A percentile compares a stretch with the other conserved stretches of the same genome.
These are phyloP conservation scores for Scaptomyza cyrtandrae DNA, from an alignment of 2,888 invertebrate genomes.

Conservation along the genomic window DNA sequence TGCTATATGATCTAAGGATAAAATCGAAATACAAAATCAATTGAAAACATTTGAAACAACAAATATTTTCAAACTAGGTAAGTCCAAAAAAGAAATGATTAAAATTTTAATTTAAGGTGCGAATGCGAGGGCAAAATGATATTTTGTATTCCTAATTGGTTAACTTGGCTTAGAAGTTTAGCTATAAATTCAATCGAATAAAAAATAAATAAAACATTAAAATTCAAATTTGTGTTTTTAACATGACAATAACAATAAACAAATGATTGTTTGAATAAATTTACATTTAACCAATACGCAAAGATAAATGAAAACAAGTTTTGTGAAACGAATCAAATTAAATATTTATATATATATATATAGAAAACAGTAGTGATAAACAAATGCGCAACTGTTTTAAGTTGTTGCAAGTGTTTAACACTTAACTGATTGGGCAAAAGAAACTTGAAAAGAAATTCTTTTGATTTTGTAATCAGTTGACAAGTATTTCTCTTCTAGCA, in stretches of 20 bases:
- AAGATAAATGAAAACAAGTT: slow-evolving; percentile 15
- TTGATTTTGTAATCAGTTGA: background rate
- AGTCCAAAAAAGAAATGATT: too few relatives aligned
- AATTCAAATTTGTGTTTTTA: too few relatives aligned
- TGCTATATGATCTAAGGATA: slow-evolving; percentile 47
- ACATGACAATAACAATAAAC: slow-evolving; percentile 13
- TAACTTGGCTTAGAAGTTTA: too few relatives aligned
- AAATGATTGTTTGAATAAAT: slow-evolving; percentile 13
- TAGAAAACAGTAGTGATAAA: background rate
- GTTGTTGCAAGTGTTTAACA: background rate
- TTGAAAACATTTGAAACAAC: slow-evolving; percentile 36
- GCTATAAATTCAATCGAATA: too few relatives aligned
- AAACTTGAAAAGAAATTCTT: background rate
- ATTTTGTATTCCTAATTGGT: too few relatives aligned
- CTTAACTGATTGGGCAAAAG: background rate
- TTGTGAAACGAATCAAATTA: background rate
- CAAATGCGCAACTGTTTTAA: slow-evolving; percentile 10
- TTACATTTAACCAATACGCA: slow-evolving; percentile 9
- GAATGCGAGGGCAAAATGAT: too few relatives aligned
- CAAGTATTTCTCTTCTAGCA: background rate
- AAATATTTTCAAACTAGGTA: slow-evolving; percentile 44
- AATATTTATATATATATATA: background rate
- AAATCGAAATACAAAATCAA: slow-evolving; percentile 14
- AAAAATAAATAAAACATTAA: too few relatives aligned
- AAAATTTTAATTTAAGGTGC: too few relatives aligned